phyloP scores from a whole-genome alignment of 2,888 invertebrate genomes.

The Charanyca ferruginea region DNA sequence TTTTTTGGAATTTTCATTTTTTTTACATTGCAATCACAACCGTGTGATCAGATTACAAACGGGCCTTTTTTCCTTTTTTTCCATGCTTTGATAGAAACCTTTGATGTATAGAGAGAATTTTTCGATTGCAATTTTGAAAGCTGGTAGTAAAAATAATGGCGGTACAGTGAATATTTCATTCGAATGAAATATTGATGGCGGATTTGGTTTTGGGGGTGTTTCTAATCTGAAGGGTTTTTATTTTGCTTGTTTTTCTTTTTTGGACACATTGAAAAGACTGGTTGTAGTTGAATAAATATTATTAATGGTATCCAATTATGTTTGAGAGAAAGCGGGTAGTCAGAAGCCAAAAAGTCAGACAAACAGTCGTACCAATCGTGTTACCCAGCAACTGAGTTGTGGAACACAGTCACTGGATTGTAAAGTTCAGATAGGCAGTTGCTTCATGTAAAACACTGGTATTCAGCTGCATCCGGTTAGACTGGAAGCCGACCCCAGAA shows the following conservation, averaged over 20 bases:
- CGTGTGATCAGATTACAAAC: constrained; percentile 60
- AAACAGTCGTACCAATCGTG: too few relatives aligned
- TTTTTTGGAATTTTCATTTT: constrained; percentile 9
- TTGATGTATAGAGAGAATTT: constrained; percentile 45
- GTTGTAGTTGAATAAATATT: neutral
- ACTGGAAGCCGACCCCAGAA: too few relatives aligned
- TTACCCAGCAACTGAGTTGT: too few relatives aligned
- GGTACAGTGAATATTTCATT: constrained; percentile 43
- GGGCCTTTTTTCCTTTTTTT: constrained; percentile 21
- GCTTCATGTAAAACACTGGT: too few relatives aligned
- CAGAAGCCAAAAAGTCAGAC: too few relatives aligned
- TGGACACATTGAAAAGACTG: fast-evolving
- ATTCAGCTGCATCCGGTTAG: too few relatives aligned
- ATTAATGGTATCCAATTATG: too few relatives aligned
- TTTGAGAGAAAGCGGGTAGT: too few relatives aligned
- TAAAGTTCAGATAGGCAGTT: too few relatives aligned
- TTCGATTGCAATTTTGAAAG: constrained; percentile 33
- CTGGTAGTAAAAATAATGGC: constrained; percentile 36
- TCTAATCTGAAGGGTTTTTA: neutral
- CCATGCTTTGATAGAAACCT: constrained; percentile 40
- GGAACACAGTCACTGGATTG: too few relatives aligned
- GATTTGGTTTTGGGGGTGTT: neutral
- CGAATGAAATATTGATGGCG: constrained; percentile 34
- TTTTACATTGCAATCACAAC: constrained; percentile 46
- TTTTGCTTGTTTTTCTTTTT: neutral